phyloP scores from a whole-genome alignment of 2,888 invertebrate species.

The Ophioninae sp. region DNA sequence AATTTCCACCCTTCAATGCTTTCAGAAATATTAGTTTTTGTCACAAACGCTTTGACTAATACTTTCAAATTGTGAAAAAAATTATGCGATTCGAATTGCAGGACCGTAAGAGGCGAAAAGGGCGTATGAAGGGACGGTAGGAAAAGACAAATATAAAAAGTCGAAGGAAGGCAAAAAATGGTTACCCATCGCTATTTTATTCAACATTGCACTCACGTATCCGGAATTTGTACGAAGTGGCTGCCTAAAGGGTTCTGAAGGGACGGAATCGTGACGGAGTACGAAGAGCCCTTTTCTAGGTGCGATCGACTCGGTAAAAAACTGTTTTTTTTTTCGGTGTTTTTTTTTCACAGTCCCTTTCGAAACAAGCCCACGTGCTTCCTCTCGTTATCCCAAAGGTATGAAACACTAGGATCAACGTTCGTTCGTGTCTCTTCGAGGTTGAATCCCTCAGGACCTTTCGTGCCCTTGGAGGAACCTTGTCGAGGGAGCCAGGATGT shows the following conservation, averaged over 20 bases:
- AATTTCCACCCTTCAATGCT: too few species aligned
- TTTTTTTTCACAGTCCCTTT: conserved; percentile 13
- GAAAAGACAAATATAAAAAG: too few species aligned
- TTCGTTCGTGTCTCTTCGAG: conserved; percentile 16
- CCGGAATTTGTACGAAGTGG: conserved; percentile 1
- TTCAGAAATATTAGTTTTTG: too few species aligned
- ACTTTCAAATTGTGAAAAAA: too few species aligned
- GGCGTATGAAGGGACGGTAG: too few species aligned
- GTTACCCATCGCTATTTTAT: conserved; percentile 9
- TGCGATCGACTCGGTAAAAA: conserved; percentile 19
- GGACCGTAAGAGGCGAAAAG: too few species aligned
- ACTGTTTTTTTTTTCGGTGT: conserved; percentile 14
- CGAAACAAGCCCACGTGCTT: conserved; percentile 6
- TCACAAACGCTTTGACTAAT: too few species aligned
- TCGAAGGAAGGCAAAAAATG: too few species aligned
- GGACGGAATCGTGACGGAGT: conserved; percentile 18
- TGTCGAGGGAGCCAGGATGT: not conserved
- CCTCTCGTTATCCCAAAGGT: too few species aligned
- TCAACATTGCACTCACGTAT: conserved; percentile 51
- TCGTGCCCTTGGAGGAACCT: not conserved
- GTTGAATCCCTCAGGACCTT: conserved; percentile 8
- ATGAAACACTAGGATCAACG: not conserved
- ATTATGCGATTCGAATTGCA: too few species aligned
- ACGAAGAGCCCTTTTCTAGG: conserved; percentile 4
- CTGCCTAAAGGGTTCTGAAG: conserved; percentile 43